Percentiles rank a stretch among this genome's conserved stretches.
These are phyloP conservation scores for Paragorgia papillata DNA, from an alignment of 92 coral and sea anemone genomes.

Conservation along the genomic window DNA sequence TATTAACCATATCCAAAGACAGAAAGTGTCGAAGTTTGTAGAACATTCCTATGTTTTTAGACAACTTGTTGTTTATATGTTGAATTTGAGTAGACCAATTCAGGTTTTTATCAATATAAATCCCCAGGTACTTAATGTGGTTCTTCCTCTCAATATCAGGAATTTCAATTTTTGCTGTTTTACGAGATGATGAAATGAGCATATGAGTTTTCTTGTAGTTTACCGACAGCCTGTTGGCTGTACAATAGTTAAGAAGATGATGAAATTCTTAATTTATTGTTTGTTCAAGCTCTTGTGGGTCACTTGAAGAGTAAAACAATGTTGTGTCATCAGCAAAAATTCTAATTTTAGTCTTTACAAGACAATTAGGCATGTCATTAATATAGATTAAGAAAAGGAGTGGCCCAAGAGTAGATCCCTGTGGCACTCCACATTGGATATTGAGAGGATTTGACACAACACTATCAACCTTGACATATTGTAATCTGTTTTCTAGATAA, in stretches of 20 bases:
- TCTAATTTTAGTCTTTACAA: conserved; percentile 29
- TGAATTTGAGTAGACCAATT: too few relatives aligned
- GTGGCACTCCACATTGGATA: conserved; percentile 63
- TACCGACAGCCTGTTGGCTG: conserved; percentile 40
- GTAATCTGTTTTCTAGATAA: conserved; percentile 3
- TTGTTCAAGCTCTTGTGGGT: conserved; percentile 15
- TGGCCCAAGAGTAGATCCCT: conserved; percentile 59
- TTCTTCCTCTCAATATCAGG: too few relatives aligned
- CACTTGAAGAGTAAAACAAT: conserved; percentile 41
- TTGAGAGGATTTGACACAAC: conserved; percentile 1
- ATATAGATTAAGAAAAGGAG: conserved; percentile 52
- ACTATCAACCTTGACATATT: background rate
- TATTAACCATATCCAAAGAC: too few relatives aligned
- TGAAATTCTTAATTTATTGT: conserved; percentile 49
- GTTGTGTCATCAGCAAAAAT: conserved; percentile 63
- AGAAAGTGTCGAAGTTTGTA: too few relatives aligned
- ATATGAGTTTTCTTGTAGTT: conserved; percentile 49
- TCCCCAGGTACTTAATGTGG: too few relatives aligned
- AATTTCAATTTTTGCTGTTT: background rate
- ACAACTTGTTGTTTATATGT: too few relatives aligned
- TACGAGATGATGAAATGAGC: conserved; percentile 42
- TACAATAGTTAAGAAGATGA: conserved; percentile 36
- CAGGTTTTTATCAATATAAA: too few relatives aligned
- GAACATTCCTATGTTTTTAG: too few relatives aligned
- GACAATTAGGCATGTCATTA: conserved; percentile 50